phyloP scores from a whole-genome alignment of 1,140 invertebrate genomes.

The Stenopsyche tienmushanensis region DNA sequence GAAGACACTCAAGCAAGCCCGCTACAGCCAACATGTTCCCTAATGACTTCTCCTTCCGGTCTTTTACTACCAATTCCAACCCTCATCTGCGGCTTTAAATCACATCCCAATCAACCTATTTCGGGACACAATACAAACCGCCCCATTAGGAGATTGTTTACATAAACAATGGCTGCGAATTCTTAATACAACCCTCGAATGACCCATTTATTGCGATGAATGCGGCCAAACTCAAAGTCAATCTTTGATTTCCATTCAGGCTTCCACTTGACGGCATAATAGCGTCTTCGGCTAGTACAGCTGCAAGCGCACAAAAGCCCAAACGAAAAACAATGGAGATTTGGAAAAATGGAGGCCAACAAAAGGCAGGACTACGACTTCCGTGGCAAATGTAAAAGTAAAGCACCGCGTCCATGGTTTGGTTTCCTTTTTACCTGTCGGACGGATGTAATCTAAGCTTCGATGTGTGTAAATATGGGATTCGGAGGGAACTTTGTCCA shows the following conservation, averaged over 20 bases:
- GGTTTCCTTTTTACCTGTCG: not conserved
- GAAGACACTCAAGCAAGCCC: conserved; percentile 11
- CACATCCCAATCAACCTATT: not conserved
- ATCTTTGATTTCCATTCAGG: no score
- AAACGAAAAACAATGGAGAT: not conserved
- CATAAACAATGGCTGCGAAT: not conserved
- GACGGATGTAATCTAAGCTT: not conserved
- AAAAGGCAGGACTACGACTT: no score
- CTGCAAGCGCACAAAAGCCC: no score
- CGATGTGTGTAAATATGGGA: not conserved
- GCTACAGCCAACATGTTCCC: not conserved
- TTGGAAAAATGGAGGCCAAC: no score
- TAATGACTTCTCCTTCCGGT: conserved; percentile 14
- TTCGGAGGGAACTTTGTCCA: not conserved
- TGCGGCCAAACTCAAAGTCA: no score
- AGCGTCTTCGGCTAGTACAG: not conserved
- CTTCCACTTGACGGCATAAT: no score
- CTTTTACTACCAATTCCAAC: not conserved
- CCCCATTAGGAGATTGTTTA: not conserved
- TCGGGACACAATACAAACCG: not conserved
- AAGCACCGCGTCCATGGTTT: no score
- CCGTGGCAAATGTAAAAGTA: not conserved
- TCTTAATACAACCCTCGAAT: not conserved
- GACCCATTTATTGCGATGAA: not conserved
- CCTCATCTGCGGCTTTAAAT: not conserved